Percentiles rank a stretch among this genome's conserved stretches.
Evolutionary conservation across 2,888 invertebrate genomes (phyloP).

Genomic region (Sabatieria punctata): DNA sequence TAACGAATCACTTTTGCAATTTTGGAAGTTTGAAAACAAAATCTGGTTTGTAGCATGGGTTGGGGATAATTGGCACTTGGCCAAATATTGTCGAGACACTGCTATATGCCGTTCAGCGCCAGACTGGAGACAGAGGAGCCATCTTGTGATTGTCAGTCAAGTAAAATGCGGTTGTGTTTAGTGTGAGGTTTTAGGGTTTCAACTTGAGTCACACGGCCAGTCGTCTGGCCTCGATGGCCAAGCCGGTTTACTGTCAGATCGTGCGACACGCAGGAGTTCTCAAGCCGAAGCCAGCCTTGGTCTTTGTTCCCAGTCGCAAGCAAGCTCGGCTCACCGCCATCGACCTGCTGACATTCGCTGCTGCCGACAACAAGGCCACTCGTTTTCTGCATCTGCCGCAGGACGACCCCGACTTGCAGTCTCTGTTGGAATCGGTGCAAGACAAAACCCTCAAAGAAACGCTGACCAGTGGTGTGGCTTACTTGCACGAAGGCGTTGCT

Average conservation of each 20-base stretch:
- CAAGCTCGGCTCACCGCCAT: slow-evolving; percentile 59
- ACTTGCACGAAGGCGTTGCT: slow-evolving; percentile 82
- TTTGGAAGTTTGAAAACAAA: too few species aligned
- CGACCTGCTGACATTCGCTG: slow-evolving; percentile 78
- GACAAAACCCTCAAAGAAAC: slow-evolving; percentile 84
- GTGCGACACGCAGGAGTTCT: slow-evolving; percentile 48
- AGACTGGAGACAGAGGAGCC: too few species aligned
- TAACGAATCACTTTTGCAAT: too few species aligned
- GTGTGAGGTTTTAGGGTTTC: slow-evolving; percentile 61
- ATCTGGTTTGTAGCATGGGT: too few species aligned
- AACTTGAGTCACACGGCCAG: slow-evolving; percentile 95
- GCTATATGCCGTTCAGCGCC: too few species aligned
- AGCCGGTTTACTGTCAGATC: slow-evolving; percentile 86
- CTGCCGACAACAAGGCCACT: slow-evolving; percentile 66
- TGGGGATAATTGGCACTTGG: too few species aligned
- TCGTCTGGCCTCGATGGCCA: slow-evolving; percentile 87
- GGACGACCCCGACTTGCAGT: slow-evolving; percentile 22
- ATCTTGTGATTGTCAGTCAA: too few species aligned
- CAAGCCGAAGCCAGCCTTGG: slow-evolving; percentile 58
- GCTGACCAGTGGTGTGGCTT: slow-evolving; percentile 81
- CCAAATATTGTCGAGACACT: too few species aligned
- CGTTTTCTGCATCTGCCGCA: slow-evolving; percentile 55
- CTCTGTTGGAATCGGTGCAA: slow-evolving; percentile 26
- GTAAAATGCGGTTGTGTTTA: too few species aligned
- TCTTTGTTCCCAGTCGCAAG: slow-evolving; percentile 57